These are phyloP conservation scores for Eumeta japonica DNA, from an alignment of 1,140 invertebrate genomes.

Conservation along the genomic window DNA sequence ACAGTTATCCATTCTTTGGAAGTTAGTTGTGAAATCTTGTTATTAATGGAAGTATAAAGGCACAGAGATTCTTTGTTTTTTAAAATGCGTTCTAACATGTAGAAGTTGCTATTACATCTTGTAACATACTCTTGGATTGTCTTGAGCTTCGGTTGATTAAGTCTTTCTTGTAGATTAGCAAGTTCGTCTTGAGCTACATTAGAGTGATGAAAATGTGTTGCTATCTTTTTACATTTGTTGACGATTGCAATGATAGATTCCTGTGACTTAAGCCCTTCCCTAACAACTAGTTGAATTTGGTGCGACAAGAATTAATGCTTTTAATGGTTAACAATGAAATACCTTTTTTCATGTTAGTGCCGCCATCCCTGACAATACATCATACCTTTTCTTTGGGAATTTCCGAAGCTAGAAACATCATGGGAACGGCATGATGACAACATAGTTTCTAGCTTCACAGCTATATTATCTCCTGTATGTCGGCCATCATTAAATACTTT, in stretches of 20 bases:
- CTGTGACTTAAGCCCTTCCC: slow-evolving; percentile 13
- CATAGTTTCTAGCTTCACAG: slow-evolving; percentile 14
- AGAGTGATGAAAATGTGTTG: too few species aligned
- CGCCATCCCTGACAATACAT: slow-evolving; percentile 20
- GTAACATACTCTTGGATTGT: too few species aligned
- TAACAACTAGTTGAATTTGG: slow-evolving; percentile 13
- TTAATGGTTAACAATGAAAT: slow-evolving; percentile 12
- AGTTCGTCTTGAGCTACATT: slow-evolving; percentile 16
- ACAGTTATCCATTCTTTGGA: slow-evolving; percentile 18
- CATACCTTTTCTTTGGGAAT: slow-evolving; percentile 20
- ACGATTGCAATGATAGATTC: slow-evolving; percentile 13
- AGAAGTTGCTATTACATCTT: too few species aligned
- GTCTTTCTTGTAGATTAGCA: too few species aligned
- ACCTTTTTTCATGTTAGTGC: slow-evolving; percentile 21
- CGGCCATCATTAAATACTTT: slow-evolving; percentile 16
- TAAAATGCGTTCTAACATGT: slow-evolving; percentile 15
- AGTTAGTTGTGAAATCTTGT: too few species aligned
- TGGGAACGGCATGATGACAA: slow-evolving; percentile 20
- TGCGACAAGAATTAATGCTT: slow-evolving; percentile 13
- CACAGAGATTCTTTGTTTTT: slow-evolving; percentile 15
- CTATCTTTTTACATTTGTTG: too few species aligned
- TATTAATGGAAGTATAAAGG: slow-evolving; percentile 15
- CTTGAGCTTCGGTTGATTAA: too few species aligned
- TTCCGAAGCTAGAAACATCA: too few species aligned
- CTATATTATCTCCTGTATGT: too few species aligned